Evolutionary conservation across 2,113 vertebrate species (phyloP).

Genomic region (Equus quagga): DNA sequence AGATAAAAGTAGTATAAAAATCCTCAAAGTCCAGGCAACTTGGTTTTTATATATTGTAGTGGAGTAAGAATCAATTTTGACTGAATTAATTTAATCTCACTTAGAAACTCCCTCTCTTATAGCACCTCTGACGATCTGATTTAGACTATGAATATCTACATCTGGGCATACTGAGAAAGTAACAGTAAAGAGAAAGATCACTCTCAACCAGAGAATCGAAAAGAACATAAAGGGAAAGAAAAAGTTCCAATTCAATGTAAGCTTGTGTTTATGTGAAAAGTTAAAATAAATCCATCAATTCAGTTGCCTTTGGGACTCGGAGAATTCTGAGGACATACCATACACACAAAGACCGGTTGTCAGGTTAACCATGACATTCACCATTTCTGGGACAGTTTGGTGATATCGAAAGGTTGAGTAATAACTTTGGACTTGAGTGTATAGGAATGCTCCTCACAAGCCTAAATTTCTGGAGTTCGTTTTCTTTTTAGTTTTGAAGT

Average conservation of each 20-base stretch:
- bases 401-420: neutral
- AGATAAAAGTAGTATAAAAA: slow-evolving; percentile 9
- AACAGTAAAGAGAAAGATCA: neutral
- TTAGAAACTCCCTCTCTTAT: neutral
- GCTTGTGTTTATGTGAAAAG: neutral
- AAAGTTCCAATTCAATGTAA: neutral
- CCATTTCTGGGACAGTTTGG: neutral
- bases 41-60: neutral
- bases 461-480: neutral
- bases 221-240: neutral
- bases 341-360: neutral
- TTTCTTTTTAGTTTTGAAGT: slow-evolving; percentile 1
- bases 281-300: slow-evolving; percentile 24
- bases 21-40: neutral
- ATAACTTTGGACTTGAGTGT: neutral
- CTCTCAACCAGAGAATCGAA: neutral
- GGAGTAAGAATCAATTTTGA: neutral
- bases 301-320: neutral
- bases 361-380: neutral
- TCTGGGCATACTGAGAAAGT: neutral
- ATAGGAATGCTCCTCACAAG: neutral
- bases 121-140: neutral
- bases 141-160: neutral
- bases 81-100: slow-evolving; percentile 2
- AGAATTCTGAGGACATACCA: neutral